These are phyloP conservation scores for Bombus ignitus DNA, from an alignment of 1,140 invertebrate species.

Conservation along the genomic window DNA sequence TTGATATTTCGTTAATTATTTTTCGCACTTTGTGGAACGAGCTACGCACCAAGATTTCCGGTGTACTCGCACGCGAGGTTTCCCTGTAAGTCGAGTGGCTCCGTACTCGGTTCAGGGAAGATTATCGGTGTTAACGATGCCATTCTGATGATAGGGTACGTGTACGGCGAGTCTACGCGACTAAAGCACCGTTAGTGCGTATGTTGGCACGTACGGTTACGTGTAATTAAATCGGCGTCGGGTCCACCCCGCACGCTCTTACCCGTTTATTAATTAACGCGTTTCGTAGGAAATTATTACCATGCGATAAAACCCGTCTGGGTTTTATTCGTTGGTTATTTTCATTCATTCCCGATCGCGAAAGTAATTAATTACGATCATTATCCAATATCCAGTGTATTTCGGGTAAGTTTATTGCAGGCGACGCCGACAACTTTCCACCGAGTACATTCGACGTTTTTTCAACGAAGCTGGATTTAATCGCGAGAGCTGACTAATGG, in stretches of 20 bases:
- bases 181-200: slow-evolving; percentile 27
- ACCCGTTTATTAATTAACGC: slow-evolving; percentile 67
- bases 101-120: slow-evolving; percentile 1
- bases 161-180: slow-evolving; percentile 4
- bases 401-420: not conserved
- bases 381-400: slow-evolving; percentile 1
- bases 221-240: slow-evolving; percentile 58
- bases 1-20: slow-evolving; percentile 38
- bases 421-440: not conserved
- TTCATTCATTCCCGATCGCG: slow-evolving; percentile 1
- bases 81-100: slow-evolving; percentile 30
- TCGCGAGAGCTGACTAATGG: not conserved
- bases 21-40: not conserved
- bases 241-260: slow-evolving; percentile 36
- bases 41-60: not conserved
- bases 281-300: slow-evolving; percentile 55
- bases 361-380: slow-evolving; percentile 36
- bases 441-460: not conserved
- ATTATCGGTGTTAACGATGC: slow-evolving; percentile 54
- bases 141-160: slow-evolving; percentile 27
- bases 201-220: slow-evolving; percentile 28
- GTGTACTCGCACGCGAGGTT: not conserved
- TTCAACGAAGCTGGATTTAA: not conserved
- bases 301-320: slow-evolving; percentile 52
- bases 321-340: slow-evolving; percentile 33